Evolutionary conservation across 1,140 invertebrate species (phyloP), one percentile per base, ranked within the genome.

Genomic region (Drosophila mayri): DNA sequence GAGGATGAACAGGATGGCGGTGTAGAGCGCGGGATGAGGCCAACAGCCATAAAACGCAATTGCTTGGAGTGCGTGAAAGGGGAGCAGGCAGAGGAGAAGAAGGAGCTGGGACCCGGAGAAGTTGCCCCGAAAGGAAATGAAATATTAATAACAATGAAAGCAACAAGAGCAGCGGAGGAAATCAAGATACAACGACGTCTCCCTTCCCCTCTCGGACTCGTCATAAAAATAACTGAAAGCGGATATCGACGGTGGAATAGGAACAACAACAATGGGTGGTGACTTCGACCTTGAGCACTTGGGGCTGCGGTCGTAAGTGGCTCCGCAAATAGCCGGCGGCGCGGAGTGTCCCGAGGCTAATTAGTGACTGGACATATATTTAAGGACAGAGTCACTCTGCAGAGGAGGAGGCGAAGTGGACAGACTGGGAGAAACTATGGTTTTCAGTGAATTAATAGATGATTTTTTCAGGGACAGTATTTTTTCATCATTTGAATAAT

Each of bases 61-160:
- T 78, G 75, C 49, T 55, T 14, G 20, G 30, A 25, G 65, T 52
- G 60, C 61, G 59, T 61, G 41, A 14, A 46, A 37, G 9, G 32
- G 32, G 35, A 16, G 60, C 32, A 8, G 47, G 25, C 25, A 37
- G 9, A 18, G 32, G 28, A 16, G 60, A 18, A 11, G 47, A 11
- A 20, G 32, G 35, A 16, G 60, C 32, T 8, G 47, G 16, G 20
- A 28, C 22, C 32, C 4, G 4, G 59, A 14, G 54, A 40, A 72
- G 43, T 46, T 30, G n/a, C 37, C 67, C 67, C 44, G 16, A 70
- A 70, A 77, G 75, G 75, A 78, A 78, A 78, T 78, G 75, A 78
- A 78, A 78, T 78, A 78, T 78, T 78, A 78, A 78, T 78, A 77
- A 78, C 74, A 78, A 78, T 78, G 59, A 70, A 78, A 70, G 75